Percentiles rank a stretch among this genome's conserved stretches.
These are phyloP conservation scores for Propsilocerus akamusi DNA, from an alignment of 1,140 invertebrate species.

Conservation along the genomic window DNA sequence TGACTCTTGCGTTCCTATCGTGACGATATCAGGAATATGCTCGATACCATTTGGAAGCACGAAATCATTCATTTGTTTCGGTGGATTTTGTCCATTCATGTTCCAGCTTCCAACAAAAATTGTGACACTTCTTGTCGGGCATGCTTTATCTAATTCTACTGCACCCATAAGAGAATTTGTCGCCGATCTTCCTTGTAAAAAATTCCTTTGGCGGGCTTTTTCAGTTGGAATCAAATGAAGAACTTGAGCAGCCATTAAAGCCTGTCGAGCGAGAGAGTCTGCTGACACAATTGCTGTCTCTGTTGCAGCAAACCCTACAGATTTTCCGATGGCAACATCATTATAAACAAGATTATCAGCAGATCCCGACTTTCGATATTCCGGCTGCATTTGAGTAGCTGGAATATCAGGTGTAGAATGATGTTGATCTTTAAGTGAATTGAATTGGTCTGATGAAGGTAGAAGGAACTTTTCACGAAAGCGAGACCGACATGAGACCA, in stretches of 20 bases:
- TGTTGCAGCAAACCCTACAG: constrained; percentile 2
- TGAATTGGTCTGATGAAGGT: constrained; percentile 8
- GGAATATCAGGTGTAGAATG: constrained; percentile 24
- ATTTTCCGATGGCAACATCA: too few species aligned
- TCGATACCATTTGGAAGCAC: constrained; percentile 65
- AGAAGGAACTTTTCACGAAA: constrained; percentile 20
- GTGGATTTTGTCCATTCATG: constrained; percentile 73
- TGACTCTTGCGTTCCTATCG: constrained; percentile 84
- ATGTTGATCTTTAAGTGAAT: constrained; percentile 18
- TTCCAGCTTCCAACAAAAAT: constrained; percentile 93
- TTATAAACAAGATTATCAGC: too few species aligned
- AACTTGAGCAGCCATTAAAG: constrained; percentile 54
- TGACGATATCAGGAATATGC: constrained; percentile 78
- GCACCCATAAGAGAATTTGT: constrained; percentile 61
- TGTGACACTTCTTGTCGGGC: constrained; percentile 65
- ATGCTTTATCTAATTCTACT: constrained; percentile 64
- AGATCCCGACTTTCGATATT: neutral
- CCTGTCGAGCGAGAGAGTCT: constrained; percentile 49
- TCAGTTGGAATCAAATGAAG: constrained; percentile 58
- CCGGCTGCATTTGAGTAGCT: neutral
- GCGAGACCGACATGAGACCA: constrained; percentile 16
- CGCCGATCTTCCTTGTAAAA: constrained; percentile 55
- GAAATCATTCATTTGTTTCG: constrained; percentile 71
- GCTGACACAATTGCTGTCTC: constrained; percentile 29
- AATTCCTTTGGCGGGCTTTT: constrained; percentile 61